These are phyloP conservation scores for Neelides sp. DNA, from an alignment of 1,140 invertebrate genomes.

Conservation along the genomic window DNA sequence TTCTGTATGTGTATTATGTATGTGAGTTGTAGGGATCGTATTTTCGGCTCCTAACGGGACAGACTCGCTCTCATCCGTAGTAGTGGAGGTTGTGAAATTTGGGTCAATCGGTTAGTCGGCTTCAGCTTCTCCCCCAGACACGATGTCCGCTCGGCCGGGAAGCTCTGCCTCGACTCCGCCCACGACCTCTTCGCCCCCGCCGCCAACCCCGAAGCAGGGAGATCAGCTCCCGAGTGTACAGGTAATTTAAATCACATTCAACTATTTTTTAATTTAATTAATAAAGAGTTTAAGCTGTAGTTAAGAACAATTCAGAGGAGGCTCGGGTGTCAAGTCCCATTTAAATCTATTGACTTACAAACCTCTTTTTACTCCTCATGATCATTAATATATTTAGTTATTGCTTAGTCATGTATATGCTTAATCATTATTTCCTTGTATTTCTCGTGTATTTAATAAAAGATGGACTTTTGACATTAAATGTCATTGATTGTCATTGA, in stretches of 20 bases:
- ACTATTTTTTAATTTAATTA: background rate
- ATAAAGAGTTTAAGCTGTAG: background rate
- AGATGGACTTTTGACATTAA: too few species aligned
- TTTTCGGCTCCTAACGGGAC: conserved; percentile 31
- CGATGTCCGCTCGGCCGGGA: conserved; percentile 29
- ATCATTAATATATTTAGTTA: too few species aligned
- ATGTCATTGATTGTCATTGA: too few species aligned
- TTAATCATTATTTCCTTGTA: too few species aligned
- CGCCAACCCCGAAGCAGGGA: conserved; percentile 1
- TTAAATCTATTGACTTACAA: too few species aligned
- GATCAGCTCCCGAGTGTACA: conserved; percentile 17
- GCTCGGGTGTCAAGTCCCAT: too few species aligned
- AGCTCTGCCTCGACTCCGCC: conserved; percentile 21
- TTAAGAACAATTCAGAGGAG: too few species aligned
- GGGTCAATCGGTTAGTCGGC: conserved; percentile 31
- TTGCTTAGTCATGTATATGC: too few species aligned
- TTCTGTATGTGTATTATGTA: too few species aligned
- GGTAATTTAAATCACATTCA: conserved; percentile 13
- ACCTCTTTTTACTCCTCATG: too few species aligned
- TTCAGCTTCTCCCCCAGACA: conserved; percentile 28
- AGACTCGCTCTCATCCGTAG: conserved; percentile 31
- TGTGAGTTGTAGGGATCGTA: too few species aligned
- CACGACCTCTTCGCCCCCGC: conserved; percentile 12
- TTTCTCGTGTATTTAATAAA: too few species aligned
- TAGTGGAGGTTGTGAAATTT: conserved; percentile 11